A percentile compares a stretch with the other conserved stretches of the same genome.
These are phyloP conservation scores for Anagyrus pseudococci DNA, from an alignment of 2,888 invertebrate species.

Conservation along the genomic window DNA sequence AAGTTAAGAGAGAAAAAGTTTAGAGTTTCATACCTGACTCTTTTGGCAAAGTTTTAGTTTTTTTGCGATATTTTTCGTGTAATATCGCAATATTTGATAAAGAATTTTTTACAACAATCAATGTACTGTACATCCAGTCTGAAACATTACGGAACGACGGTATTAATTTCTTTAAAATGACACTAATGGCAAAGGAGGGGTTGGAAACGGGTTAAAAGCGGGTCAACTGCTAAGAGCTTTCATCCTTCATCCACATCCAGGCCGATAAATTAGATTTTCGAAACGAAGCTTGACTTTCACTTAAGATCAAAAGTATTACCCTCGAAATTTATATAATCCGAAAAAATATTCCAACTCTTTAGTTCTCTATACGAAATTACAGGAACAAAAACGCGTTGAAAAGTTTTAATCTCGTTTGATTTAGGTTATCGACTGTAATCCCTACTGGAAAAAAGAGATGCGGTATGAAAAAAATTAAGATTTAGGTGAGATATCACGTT, in stretches of 20 bases:
- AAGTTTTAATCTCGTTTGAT: conserved; percentile 2
- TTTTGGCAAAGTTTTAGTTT: too few relatives aligned
- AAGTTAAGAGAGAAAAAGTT: too few relatives aligned
- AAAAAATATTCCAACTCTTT: not conserved
- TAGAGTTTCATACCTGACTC: too few relatives aligned
- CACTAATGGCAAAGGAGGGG: conserved; percentile 22
- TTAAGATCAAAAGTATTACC: not conserved
- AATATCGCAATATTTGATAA: too few relatives aligned
- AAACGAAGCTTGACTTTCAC: not conserved
- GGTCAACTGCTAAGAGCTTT: conserved; percentile 31
- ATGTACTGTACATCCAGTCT: too few relatives aligned
- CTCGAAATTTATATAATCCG: not conserved
- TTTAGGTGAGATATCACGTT: too few relatives aligned
- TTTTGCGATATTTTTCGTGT: too few relatives aligned
- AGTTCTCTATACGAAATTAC: too few relatives aligned
- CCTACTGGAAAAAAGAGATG: too few relatives aligned
- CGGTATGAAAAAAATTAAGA: too few relatives aligned
- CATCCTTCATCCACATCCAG: conserved; percentile 19
- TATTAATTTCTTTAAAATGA: conserved; percentile 1
- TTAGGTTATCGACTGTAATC: not conserved
- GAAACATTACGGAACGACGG: not conserved
- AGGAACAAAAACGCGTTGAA: conserved; percentile 11
- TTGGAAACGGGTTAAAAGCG: conserved; percentile 33
- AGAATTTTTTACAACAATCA: too few relatives aligned
- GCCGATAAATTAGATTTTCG: conserved; percentile 20